Conservation (phyloP, 2,797 vertebrate genomes). For the Prionace glauca region DNA sequence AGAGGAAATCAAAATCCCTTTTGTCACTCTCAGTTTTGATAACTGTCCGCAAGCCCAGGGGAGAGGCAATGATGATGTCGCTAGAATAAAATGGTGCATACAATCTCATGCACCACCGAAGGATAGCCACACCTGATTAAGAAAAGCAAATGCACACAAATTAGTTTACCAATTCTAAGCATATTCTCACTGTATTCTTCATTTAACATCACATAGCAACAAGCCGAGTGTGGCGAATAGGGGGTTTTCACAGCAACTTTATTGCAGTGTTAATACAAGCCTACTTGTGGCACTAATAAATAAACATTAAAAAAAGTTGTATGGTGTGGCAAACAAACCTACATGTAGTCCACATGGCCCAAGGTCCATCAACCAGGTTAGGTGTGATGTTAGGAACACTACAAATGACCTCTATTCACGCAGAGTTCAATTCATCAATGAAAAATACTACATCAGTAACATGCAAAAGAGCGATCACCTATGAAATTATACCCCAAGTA, state of each 20-base stretch:
- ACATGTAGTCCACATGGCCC: background rate
- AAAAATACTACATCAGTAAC: background rate
- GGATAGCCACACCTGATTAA: slow-evolving; percentile 73
- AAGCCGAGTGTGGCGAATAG: too few relatives aligned
- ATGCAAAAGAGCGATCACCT: background rate
- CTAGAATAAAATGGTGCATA: slow-evolving; percentile 94
- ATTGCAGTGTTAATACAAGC: too few relatives aligned
- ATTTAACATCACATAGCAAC: background rate
- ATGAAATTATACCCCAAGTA: background rate
- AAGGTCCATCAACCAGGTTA: background rate
- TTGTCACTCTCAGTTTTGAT: slow-evolving; percentile 84
- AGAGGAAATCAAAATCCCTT: slow-evolving; percentile 89
- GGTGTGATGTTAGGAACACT: background rate
- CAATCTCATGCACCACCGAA: slow-evolving; percentile 79
- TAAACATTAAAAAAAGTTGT: background rate
- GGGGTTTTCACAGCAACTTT: too few relatives aligned
- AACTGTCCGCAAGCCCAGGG: slow-evolving; percentile 83
- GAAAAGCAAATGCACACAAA: slow-evolving; percentile 20
- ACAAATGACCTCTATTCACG: background rate
- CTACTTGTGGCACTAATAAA: too few relatives aligned
- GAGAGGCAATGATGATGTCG: slow-evolving; percentile 89
- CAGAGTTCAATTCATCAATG: background rate
- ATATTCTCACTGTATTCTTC: background rate
- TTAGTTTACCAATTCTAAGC: slow-evolving; percentile 19
- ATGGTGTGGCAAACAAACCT: background rate